These are phyloP conservation scores for Mycetomoellerius zeteki DNA, from an alignment of 1,140 invertebrate species.

Conservation along the genomic window DNA sequence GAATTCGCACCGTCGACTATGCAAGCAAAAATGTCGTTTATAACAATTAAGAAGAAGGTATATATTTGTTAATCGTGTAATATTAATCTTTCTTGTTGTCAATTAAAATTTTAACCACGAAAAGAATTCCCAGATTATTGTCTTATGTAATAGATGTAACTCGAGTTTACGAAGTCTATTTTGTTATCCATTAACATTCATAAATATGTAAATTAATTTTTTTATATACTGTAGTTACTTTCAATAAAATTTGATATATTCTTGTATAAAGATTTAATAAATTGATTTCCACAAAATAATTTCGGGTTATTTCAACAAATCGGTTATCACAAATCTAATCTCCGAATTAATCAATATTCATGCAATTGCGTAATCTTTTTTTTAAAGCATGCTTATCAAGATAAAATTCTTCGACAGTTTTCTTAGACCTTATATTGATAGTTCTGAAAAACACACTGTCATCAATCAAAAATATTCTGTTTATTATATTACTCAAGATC, in stretches of 20 bases:
- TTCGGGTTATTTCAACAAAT: background rate
- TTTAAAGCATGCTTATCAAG: background rate
- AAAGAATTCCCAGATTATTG: constrained; percentile 24
- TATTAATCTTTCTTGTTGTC: constrained; percentile 65
- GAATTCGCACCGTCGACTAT: constrained; percentile 18
- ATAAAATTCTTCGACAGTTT: background rate
- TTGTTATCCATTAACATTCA: constrained; percentile 63
- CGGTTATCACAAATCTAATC: background rate
- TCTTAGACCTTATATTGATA: background rate
- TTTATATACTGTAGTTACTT: constrained; percentile 63
- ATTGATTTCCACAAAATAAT: constrained; percentile 58
- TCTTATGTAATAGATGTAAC: constrained; percentile 64
- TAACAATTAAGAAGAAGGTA: constrained; percentile 49
- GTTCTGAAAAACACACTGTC: background rate
- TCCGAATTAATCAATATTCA: background rate
- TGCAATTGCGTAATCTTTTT: background rate
- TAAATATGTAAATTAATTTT: constrained; percentile 73
- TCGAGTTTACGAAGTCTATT: constrained; percentile 66
- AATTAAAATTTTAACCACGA: constrained; percentile 67
- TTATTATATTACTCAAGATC: background rate
- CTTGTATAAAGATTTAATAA: constrained; percentile 74
- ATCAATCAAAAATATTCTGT: constrained; percentile 7
- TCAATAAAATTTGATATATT: constrained; percentile 66
- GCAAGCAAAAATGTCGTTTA: constrained; percentile 52
- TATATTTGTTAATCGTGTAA: constrained; percentile 73